Evolutionary conservation across 2,113 vertebrate genomes (phyloP), one percentile per base, ranked within the genome.

Genomic region (Seriola dumerili): DNA sequence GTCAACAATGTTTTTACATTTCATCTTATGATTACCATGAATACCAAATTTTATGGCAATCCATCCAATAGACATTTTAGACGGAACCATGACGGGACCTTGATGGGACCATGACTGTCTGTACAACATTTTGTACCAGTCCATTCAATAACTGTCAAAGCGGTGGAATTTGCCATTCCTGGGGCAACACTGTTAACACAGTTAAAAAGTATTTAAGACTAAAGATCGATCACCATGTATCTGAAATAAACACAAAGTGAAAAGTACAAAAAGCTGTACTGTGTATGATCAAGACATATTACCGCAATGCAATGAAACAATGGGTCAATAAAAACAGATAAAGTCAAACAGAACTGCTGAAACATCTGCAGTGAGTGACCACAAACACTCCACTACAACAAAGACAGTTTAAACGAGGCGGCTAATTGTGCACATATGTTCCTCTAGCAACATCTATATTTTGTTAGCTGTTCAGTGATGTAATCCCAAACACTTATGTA

Each of bases 391-490:
- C 16, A 76, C 21, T 68, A 64, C 44, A 76, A 83, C 79, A 78
- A 52, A 77, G 36, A 23, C 23, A 0, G 21, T n/a, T 67, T 50
- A 87, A 79, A 61, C 71, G 58, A 32, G 42, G 65, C 58, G 67
- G 38, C 70, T 90, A 91, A 92, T 93, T 88, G 73, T 64, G 34
- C n/a, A 54, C 90, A 92, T 87, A 81, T 93, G 91, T 84, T 78
- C 46, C 64, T 88, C 75, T 66, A 74, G 76, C 67, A 87, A 80
- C 85, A 88, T 89, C 32, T 80, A 85, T 89, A 89, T 89, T 88
- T 86, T 83, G 65, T 76, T 90, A 88, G 91, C 85, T 88, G 93
- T 73, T 74, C 34, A 10, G 72, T 86, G 80, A 93, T 83, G 90
- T 89, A 87, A 90, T 85, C 57, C 74, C 66, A 82, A 84, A 91